Evolutionary conservation across 2,797 vertebrate genomes (phyloP).

Genomic region (Pogonophryne albipinna): DNA sequence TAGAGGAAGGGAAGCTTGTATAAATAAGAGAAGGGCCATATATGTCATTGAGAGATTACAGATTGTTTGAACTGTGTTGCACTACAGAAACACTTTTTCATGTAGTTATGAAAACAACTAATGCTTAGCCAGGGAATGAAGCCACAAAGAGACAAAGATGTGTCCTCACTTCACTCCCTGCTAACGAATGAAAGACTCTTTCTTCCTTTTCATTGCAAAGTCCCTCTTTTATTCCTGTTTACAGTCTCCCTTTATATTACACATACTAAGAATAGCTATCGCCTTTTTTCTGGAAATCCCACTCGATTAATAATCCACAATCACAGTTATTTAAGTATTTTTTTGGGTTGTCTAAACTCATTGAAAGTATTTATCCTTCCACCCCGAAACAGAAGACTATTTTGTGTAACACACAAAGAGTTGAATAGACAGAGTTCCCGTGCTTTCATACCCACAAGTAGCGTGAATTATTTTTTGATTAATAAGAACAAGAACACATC

Average conservation of each 20-base stretch:
- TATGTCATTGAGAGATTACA: neutral
- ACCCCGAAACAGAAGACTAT: neutral
- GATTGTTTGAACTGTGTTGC: constrained; percentile 26
- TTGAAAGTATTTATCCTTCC: neutral
- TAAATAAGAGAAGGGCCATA: neutral
- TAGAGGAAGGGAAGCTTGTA: neutral
- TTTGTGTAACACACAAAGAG: constrained; percentile 1
- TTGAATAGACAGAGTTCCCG: neutral
- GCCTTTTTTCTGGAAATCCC: neutral
- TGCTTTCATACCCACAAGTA: neutral
- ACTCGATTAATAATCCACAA: neutral
- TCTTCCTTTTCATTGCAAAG: constrained; percentile 11
- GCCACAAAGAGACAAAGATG: neutral
- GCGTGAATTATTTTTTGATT: neutral
- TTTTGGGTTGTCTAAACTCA: neutral
- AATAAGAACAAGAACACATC: fast-evolving
- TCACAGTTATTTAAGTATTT: neutral
- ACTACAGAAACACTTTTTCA: neutral
- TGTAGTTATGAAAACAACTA: constrained; percentile 13
- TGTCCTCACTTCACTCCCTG: constrained; percentile 10
- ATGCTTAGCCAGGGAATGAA: neutral
- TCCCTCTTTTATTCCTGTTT: neutral
- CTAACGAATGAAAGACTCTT: neutral
- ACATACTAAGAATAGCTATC: neutral
- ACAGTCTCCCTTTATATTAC: constrained; percentile 6